Evolutionary conservation across 2,888 invertebrate species (phyloP).

Genomic region (Ommatoiulus sabulosus): DNA sequence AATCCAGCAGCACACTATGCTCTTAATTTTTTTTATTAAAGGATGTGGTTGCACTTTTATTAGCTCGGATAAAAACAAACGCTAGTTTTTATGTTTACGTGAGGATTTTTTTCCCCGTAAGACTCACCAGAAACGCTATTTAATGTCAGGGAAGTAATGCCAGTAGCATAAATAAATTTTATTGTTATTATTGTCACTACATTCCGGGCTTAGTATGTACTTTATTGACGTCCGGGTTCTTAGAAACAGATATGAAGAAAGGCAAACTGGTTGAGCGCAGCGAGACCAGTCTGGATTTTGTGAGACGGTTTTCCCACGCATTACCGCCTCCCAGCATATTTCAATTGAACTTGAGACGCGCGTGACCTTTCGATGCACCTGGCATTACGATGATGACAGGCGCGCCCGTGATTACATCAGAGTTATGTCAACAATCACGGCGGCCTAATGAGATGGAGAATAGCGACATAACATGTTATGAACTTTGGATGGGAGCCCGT

Average conservation of each 20-base stretch:
- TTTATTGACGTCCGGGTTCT: background rate
- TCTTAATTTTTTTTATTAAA: constrained; percentile 46
- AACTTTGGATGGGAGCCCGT: too few relatives aligned
- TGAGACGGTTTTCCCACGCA: too few relatives aligned
- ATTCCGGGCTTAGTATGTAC: background rate
- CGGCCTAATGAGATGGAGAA: too few relatives aligned
- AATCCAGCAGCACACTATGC: background rate
- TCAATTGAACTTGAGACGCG: too few relatives aligned
- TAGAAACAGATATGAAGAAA: background rate
- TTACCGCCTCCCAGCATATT: too few relatives aligned
- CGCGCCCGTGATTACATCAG: too few relatives aligned
- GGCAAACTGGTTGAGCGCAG: background rate
- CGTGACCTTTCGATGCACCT: too few relatives aligned
- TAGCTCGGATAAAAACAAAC: constrained; percentile 3
- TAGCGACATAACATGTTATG: too few relatives aligned
- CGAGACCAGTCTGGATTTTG: background rate
- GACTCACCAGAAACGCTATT: constrained; percentile 29
- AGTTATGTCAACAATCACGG: too few relatives aligned
- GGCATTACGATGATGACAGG: too few relatives aligned
- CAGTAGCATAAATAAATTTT: constrained; percentile 40
- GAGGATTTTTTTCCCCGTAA: background rate
- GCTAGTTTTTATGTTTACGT: constrained; percentile 10
- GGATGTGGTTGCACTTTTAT: constrained; percentile 41
- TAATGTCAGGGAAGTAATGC: constrained; percentile 26
- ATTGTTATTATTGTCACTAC: constrained; percentile 47